Evolutionary conservation across 2,888 invertebrate species (phyloP).

Genomic region (Spilarctia lutea): DNA sequence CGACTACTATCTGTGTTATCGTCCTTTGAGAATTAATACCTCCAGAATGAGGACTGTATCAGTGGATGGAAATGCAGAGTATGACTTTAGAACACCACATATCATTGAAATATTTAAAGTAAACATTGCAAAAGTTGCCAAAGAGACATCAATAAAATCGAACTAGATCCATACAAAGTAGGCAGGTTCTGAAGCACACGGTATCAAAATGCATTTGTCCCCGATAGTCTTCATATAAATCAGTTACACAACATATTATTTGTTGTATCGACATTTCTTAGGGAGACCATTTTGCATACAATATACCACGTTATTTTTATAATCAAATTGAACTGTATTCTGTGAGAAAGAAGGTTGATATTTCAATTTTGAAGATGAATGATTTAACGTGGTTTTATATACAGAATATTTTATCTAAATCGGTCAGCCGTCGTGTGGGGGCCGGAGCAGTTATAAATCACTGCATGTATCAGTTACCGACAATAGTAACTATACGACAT

Average conservation of each 20-base stretch:
- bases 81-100: background rate
- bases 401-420: constrained; percentile 73
- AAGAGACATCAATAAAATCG: background rate
- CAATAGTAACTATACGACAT: constrained; percentile 58
- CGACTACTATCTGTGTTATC: too few relatives aligned
- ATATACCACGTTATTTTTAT: constrained; percentile 38
- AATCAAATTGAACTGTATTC: background rate
- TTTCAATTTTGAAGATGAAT: constrained; percentile 13
- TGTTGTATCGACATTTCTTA: constrained; percentile 71
- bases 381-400: constrained; percentile 52
- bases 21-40: background rate
- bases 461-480: constrained; percentile 66
- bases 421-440: constrained; percentile 79
- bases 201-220: constrained; percentile 62
- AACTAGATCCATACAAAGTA: constrained; percentile 8
- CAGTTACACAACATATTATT: constrained; percentile 66
- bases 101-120: background rate
- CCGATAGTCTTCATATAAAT: constrained; percentile 69
- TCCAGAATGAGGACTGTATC: background rate
- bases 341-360: rapidly evolving
- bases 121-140: background rate
- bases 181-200: constrained; percentile 27
- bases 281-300: constrained; percentile 68
- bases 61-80: too few relatives aligned
- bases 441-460: constrained; percentile 70